A percentile compares a stretch with the other conserved stretches of the same genome.
phyloP scores from a whole-genome alignment of 2,113 vertebrate species.

The Hydropotes inermis region DNA sequence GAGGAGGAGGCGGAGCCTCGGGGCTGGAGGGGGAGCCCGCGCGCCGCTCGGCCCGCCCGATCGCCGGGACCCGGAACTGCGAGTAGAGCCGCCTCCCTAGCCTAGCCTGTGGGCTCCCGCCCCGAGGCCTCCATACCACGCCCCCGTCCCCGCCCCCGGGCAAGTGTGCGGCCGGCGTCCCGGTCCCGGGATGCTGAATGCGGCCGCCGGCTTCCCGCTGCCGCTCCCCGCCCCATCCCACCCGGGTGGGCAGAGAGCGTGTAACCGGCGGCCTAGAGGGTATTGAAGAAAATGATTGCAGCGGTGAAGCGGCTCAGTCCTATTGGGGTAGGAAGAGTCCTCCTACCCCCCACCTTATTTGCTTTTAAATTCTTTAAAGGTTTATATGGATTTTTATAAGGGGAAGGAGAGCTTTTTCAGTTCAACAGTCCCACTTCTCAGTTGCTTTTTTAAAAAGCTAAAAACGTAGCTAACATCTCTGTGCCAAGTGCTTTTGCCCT shows the following conservation, averaged over 20 bases:
- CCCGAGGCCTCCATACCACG: rapidly evolving
- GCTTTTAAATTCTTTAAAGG: neutral
- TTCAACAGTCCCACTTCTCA: neutral
- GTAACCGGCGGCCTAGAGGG: neutral
- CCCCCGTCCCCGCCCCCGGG: rapidly evolving
- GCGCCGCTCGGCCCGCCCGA: rapidly evolving
- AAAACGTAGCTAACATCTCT: neutral
- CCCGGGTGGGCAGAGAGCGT: neutral
- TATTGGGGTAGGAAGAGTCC: neutral
- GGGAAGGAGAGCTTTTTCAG: neutral
- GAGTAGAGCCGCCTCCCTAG: rapidly evolving
- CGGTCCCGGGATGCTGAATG: rapidly evolving
- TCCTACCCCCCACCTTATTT: neutral
- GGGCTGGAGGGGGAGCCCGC: neutral
- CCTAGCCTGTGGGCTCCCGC: rapidly evolving
- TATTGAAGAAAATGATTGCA: neutral
- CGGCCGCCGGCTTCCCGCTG: rapidly evolving
- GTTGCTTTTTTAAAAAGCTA: neutral
- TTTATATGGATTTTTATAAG: neutral
- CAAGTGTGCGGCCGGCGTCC: rapidly evolving
- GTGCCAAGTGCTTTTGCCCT: neutral
- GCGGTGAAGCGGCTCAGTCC: neutral
- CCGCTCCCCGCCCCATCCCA: neutral
- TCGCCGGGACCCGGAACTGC: rapidly evolving
- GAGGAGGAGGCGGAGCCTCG: neutral